Percentiles rank a stretch among this genome's conserved stretches.
These are phyloP conservation scores for Drosophila nebulosa DNA, from an alignment of 1,140 invertebrate species.

Conservation along the genomic window DNA sequence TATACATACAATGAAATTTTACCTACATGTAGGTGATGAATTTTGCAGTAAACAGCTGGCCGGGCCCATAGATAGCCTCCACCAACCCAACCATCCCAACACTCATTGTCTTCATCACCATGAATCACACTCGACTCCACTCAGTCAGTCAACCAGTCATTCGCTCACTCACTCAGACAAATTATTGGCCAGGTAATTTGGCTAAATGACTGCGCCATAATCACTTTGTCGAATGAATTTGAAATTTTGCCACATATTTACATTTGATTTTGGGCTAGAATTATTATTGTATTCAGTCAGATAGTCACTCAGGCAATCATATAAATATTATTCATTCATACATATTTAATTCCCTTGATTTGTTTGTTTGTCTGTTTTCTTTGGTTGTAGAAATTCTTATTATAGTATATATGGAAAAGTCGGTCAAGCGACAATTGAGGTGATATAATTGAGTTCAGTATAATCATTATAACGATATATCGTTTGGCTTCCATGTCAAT, in stretches of 20 bases:
- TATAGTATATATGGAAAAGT: neutral
- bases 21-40: neutral
- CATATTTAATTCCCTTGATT: conserved; percentile 1
- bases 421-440: neutral
- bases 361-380: neutral
- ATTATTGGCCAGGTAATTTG: neutral
- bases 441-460: no score
- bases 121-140: neutral
- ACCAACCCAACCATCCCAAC: neutral
- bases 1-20: neutral
- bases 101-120: neutral
- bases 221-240: neutral
- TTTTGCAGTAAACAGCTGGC: conserved; percentile 6
- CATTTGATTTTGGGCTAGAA: neutral
- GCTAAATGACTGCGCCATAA: neutral
- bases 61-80: neutral
- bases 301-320: neutral
- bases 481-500: no score
- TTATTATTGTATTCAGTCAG: neutral
- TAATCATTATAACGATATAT: neutral
- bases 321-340: conserved; percentile 1
- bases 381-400: neutral
- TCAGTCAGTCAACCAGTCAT: neutral
- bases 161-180: neutral
- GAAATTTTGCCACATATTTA: neutral